A percentile compares a stretch with the other conserved stretches of the same genome.
Evolutionary conservation across 2,888 invertebrate species (phyloP).

Genomic region (Cylloceria caligata): DNA sequence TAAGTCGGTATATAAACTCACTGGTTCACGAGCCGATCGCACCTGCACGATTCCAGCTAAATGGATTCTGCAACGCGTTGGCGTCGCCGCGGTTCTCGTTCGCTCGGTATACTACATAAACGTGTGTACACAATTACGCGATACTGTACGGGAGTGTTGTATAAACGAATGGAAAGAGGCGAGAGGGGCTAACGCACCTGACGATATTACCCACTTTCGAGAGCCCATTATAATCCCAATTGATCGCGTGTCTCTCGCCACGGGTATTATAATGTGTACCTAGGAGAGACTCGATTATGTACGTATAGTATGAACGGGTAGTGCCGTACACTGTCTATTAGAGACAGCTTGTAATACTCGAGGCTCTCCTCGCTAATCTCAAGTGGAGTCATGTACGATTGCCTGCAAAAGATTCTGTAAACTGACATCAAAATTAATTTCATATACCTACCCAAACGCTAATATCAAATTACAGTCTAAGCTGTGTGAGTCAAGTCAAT

Average conservation of each 20-base stretch:
- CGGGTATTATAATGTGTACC: constrained; percentile 18
- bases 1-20: constrained; percentile 64
- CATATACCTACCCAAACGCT: not conserved
- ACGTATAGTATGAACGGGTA: constrained; percentile 4
- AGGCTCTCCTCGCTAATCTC: not conserved
- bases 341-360: constrained; percentile 1
- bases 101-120: constrained; percentile 11
- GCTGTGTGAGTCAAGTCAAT: not conserved
- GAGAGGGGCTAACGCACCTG: constrained; percentile 70
- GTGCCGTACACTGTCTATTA: constrained; percentile 9
- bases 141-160: constrained; percentile 24
- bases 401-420: constrained; percentile 1
- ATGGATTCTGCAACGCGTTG: constrained; percentile 46
- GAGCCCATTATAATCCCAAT: constrained; percentile 53
- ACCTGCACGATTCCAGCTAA: constrained; percentile 77
- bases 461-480: not conserved
- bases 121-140: constrained; percentile 46
- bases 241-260: constrained; percentile 48
- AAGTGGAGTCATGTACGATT: constrained; percentile 1
- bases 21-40: constrained; percentile 75
- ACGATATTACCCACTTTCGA: constrained; percentile 64
- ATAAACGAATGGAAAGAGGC: constrained; percentile 29
- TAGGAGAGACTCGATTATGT: constrained; percentile 39
- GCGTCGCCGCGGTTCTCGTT: constrained; percentile 13
- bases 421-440: constrained; percentile 33